These are phyloP conservation scores for Anthoscopus minutus DNA, from an alignment of 2,113 vertebrate species.

Conservation along the genomic window DNA sequence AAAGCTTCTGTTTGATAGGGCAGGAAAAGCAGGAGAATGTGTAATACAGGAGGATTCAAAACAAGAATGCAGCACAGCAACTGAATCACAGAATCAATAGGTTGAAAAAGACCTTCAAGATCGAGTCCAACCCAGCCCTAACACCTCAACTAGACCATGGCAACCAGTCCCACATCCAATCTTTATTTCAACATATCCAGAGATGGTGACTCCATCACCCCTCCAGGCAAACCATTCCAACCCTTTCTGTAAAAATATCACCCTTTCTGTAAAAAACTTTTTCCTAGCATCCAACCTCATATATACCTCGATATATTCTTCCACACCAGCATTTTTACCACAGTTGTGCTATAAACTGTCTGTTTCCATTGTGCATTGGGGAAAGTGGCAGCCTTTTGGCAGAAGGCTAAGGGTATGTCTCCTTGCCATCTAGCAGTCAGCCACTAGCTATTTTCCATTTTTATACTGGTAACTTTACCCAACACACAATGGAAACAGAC, in stretches of 20 bases:
- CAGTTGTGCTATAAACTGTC: background rate
- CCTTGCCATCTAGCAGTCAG: background rate
- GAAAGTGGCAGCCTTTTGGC: background rate
- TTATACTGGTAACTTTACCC: background rate
- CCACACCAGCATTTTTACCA: background rate
- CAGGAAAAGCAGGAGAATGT: background rate
- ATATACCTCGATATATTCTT: background rate
- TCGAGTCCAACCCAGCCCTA: no score
- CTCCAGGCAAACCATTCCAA: no score
- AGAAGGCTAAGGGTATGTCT: background rate
- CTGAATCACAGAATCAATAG: background rate
- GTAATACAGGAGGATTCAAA: background rate
- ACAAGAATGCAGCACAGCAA: background rate
- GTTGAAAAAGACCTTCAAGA: no score
- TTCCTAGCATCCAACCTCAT: no score
- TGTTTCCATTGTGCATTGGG: background rate
- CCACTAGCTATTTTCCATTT: background rate
- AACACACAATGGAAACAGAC: background rate
- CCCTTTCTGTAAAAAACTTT: no score
- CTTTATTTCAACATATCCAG: no score
- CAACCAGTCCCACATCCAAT: no score
- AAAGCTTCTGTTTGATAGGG: background rate
- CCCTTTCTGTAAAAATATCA: no score
- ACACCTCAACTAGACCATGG: no score
- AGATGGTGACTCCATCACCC: no score